Evolutionary conservation across 2,113 vertebrate species (phyloP).

Genomic region (Chrysemys picta): DNA sequence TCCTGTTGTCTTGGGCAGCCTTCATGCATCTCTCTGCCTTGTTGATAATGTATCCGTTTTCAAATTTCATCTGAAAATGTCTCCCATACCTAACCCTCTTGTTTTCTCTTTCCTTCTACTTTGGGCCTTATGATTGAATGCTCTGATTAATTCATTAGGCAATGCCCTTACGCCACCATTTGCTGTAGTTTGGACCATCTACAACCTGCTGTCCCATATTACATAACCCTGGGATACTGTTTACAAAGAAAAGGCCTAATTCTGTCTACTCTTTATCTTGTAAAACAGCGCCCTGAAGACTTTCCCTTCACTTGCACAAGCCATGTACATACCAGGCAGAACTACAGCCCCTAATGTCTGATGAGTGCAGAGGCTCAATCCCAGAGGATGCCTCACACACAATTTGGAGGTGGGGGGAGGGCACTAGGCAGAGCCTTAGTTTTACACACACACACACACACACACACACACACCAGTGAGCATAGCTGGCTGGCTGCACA

Average conservation of each 20-base stretch:
- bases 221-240: neutral
- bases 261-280: neutral
- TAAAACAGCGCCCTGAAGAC: rapidly evolving
- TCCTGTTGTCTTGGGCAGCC: neutral
- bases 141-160: rapidly evolving
- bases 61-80: neutral
- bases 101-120: conserved; percentile 2
- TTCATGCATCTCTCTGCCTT: neutral
- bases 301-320: neutral
- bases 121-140: neutral
- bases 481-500: neutral
- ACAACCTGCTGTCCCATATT: neutral
- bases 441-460: neutral
- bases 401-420: neutral
- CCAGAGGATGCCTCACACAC: neutral
- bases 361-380: neutral
- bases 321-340: neutral
- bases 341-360: neutral
- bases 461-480: neutral
- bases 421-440: neutral
- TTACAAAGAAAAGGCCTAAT: neutral
- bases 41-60: neutral
- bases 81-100: neutral
- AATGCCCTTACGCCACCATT: neutral
- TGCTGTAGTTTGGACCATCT: neutral